Evolutionary conservation across 2,797 vertebrate species (phyloP).

Genomic region (Caiman crocodilus): DNA sequence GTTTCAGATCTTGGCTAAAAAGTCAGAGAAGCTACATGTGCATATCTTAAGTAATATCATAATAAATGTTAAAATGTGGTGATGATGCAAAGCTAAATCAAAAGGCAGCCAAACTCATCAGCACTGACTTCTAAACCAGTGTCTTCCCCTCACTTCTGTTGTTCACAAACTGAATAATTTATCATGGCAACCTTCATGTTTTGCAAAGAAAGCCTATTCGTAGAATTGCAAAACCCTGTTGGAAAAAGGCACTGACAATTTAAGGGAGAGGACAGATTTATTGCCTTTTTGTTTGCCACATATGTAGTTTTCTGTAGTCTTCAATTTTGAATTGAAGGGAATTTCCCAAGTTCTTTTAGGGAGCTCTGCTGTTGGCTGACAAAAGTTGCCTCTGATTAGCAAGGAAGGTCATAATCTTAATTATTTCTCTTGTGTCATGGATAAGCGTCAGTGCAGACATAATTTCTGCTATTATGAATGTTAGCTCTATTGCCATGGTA

Average conservation of each 20-base stretch:
- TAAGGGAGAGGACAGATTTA: conserved; percentile 4
- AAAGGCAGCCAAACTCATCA: background rate
- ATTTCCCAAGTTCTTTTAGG: conserved; percentile 38
- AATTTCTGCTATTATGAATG: background rate
- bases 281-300: conserved; percentile 31
- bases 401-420: conserved; percentile 20
- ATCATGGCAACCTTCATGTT: background rate
- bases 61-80: background rate
- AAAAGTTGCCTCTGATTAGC: background rate
- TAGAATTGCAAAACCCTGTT: background rate
- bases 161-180: background rate
- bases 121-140: rapidly evolving
- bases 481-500: background rate
- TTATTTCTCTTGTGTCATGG: background rate
- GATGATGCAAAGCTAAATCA: background rate
- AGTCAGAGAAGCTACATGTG: background rate
- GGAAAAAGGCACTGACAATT: background rate
- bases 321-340: background rate
- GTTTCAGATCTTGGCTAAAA: background rate
- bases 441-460: background rate
- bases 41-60: background rate
- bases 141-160: background rate
- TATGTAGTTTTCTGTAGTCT: background rate
- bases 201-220: background rate
- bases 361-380: conserved; percentile 27